Percentiles rank a stretch among this genome's conserved stretches.
These are phyloP conservation scores for Synergus japonicus DNA, from an alignment of 2,888 invertebrate species.

Conservation along the genomic window DNA sequence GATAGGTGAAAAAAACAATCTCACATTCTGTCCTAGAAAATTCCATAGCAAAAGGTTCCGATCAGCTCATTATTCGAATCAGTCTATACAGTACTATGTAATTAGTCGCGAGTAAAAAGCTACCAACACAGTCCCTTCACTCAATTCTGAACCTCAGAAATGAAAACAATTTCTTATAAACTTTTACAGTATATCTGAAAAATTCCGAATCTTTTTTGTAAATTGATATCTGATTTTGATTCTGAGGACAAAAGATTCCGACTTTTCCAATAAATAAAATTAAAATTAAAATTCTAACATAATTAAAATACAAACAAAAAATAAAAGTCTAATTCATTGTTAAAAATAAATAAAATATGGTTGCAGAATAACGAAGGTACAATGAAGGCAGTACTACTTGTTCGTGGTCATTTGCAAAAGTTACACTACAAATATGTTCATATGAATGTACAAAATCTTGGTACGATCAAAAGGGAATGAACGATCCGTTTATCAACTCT, in stretches of 20 bases:
- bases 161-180: not conserved
- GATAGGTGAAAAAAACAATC: slow-evolving; percentile 3
- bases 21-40: slow-evolving; percentile 7
- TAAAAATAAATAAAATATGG: not conserved
- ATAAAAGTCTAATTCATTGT: not conserved
- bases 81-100: slow-evolving; percentile 5
- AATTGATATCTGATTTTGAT: slow-evolving; percentile 26
- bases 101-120: slow-evolving; percentile 25
- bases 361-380: slow-evolving; percentile 30
- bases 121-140: slow-evolving; percentile 4
- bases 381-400: slow-evolving; percentile 22
- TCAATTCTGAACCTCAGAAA: not conserved
- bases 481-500: slow-evolving; percentile 60
- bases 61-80: slow-evolving; percentile 30
- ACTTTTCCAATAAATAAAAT: slow-evolving; percentile 14
- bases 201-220: not conserved
- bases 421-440: slow-evolving; percentile 47
- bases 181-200: not conserved
- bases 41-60: slow-evolving; percentile 23
- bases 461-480: slow-evolving; percentile 70
- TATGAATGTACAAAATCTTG: slow-evolving; percentile 77
- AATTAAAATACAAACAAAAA: not conserved
- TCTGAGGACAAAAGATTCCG: slow-evolving; percentile 8
- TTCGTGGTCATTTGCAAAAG: slow-evolving; percentile 36
- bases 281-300: not conserved